Evolutionary conservation across 2,888 invertebrate species (phyloP).

Genomic region (Diloba caeruleocephala): DNA sequence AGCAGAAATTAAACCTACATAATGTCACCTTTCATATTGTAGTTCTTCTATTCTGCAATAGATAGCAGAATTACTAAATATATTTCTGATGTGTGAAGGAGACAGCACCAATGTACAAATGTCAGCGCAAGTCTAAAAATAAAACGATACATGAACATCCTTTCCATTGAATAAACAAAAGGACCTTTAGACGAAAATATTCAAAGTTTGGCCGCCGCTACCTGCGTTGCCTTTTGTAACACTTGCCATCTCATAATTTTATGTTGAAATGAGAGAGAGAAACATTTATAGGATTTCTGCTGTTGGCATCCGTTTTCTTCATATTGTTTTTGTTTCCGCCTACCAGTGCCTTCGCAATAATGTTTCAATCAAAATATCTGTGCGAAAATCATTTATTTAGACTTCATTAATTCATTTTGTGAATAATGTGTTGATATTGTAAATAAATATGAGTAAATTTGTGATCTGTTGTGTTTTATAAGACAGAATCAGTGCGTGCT

Average conservation of each 20-base stretch:
- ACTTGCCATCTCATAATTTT: constrained; percentile 11
- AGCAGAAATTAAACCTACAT: not conserved
- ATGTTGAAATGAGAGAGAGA: constrained; percentile 30
- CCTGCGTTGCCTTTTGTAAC: constrained; percentile 10
- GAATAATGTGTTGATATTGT: not conserved
- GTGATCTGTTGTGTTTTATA: not conserved
- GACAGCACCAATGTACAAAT: not conserved
- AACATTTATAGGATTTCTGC: constrained; percentile 24
- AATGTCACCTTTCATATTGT: accelerated
- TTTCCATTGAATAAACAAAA: constrained; percentile 4
- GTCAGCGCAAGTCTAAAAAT: constrained; percentile 3
- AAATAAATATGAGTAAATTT: constrained; percentile 3
- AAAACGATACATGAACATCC: not conserved
- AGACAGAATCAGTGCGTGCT: constrained; percentile 35
- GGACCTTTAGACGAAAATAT: constrained; percentile 2
- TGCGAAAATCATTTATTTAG: constrained; percentile 17
- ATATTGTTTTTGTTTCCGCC: constrained; percentile 41
- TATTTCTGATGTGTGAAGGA: not conserved
- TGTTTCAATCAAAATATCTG: constrained; percentile 18
- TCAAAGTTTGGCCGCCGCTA: not conserved
- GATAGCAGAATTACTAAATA: constrained; percentile 10
- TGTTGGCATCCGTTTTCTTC: constrained; percentile 10
- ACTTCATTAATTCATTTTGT: not conserved
- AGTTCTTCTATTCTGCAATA: constrained; percentile 12
- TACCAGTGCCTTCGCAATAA: constrained; percentile 43